A percentile compares a stretch with the other conserved stretches of the same genome.
These are phyloP conservation scores for Acromyrmex echinatior DNA, from an alignment of 1,140 invertebrate genomes.

Conservation along the genomic window DNA sequence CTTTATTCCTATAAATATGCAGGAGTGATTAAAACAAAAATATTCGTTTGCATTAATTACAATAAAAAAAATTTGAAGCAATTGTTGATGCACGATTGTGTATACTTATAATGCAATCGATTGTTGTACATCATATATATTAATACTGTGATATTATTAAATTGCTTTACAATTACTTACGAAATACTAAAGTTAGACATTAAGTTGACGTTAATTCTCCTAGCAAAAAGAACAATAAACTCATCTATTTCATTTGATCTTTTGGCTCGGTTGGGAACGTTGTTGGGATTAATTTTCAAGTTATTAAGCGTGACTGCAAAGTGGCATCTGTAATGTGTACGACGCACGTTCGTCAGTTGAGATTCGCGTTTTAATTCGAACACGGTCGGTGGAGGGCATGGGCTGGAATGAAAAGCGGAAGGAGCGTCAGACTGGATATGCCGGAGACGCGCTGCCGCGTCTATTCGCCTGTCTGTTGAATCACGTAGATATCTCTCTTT, in stretches of 20 bases:
- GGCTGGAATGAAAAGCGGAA: conserved; percentile 74
- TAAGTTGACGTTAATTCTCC: neutral
- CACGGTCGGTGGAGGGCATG: conserved; percentile 41
- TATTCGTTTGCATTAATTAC: neutral
- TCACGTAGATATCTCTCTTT: conserved; percentile 70
- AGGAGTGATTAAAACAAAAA: neutral
- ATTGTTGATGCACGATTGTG: neutral
- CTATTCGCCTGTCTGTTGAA: conserved; percentile 59
- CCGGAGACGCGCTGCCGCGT: conserved; percentile 46
- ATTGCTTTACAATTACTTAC: neutral
- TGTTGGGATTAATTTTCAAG: conserved; percentile 38
- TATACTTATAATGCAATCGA: neutral
- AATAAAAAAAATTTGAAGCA: neutral
- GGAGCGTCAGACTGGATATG: conserved; percentile 55
- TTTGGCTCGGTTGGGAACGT: neutral
- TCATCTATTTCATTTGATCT: neutral
- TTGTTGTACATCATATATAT: neutral
- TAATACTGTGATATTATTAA: neutral
- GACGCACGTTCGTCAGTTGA: conserved; percentile 60
- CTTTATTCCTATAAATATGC: neutral
- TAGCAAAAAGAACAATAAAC: neutral
- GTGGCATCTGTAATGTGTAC: conserved; percentile 55
- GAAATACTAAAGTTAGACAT: neutral
- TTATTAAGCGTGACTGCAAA: conserved; percentile 70
- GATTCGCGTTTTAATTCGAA: conserved; percentile 72